These are phyloP conservation scores for Brachyistius frenatus DNA, from an alignment of 2,113 vertebrate genomes.

Conservation along the genomic window DNA sequence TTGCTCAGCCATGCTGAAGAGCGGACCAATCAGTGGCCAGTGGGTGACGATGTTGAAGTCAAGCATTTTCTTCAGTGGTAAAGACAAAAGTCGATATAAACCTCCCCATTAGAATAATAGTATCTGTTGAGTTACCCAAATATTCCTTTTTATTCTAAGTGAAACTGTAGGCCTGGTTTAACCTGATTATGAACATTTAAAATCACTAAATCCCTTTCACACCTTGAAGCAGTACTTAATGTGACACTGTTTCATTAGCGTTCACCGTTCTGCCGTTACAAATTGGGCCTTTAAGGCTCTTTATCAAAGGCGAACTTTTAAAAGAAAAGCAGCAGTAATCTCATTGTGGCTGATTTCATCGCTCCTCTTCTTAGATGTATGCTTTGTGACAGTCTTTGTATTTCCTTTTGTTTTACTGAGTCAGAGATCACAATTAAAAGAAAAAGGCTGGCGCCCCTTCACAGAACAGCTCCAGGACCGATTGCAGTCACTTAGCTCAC, in stretches of 20 bases:
- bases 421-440: conserved; percentile 24
- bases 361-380: conserved; percentile 36
- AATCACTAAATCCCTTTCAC: conserved; percentile 10
- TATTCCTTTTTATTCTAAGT: conserved; percentile 13
- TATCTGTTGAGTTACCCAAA: no score
- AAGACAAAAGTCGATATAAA: no score
- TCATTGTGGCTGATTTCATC: conserved; percentile 24
- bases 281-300: conserved; percentile 37
- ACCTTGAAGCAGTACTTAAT: conserved; percentile 16
- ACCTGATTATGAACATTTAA: conserved; percentile 34
- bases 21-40: no score
- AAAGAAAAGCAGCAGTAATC: conserved; percentile 28
- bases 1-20: no score
- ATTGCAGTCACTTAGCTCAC: conserved; percentile 61
- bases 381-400: conserved; percentile 26
- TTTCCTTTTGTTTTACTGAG: conserved; percentile 33
- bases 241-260: conserved; percentile 22
- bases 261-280: conserved; percentile 26
- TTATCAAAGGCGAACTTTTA: conserved; percentile 33
- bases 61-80: no score
- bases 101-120: no score
- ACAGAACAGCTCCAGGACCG: conserved; percentile 36
- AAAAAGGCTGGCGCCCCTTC: conserved; percentile 22
- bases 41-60: no score
- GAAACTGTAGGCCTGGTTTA: not conserved